Conservation (phyloP, 2,113 vertebrate species). For the Oryzias melastigma region DNA sequence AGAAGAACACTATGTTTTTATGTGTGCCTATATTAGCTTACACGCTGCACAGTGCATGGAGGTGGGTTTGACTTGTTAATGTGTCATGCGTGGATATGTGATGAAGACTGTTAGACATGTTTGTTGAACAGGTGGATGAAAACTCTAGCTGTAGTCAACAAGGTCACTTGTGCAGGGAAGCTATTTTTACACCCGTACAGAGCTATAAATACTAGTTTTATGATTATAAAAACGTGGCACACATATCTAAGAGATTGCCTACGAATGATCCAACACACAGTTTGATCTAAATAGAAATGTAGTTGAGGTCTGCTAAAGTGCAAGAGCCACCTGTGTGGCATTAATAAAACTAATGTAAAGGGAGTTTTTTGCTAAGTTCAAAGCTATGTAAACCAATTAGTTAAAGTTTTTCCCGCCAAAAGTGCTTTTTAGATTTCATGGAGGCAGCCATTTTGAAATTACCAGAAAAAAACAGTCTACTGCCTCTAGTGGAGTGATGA, state of each 20-base stretch:
- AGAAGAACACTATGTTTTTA: conserved; percentile 20
- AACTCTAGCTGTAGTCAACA: conserved; percentile 27
- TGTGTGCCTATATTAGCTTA: conserved; percentile 23
- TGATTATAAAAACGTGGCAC: conserved; percentile 1
- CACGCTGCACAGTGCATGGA: conserved; percentile 1
- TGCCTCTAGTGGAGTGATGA: too few species aligned
- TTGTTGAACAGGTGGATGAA: conserved; percentile 44
- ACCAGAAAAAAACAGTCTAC: too few species aligned
- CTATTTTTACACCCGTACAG: conserved; percentile 30
- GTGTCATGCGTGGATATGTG: conserved; percentile 3
- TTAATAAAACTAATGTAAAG: too few species aligned
- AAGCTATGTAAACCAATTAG: too few species aligned
- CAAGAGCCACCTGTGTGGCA: too few species aligned
- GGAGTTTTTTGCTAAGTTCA: too few species aligned
- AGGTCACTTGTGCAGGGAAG: conserved; percentile 19
- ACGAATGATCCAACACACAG: neutral
- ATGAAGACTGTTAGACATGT: neutral
- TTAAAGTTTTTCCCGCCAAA: too few species aligned
- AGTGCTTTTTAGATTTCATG: too few species aligned
- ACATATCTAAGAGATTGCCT: neutral
- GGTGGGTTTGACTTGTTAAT: conserved; percentile 7
- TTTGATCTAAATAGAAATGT: too few species aligned
- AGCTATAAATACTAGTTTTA: conserved; percentile 28
- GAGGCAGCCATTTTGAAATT: too few species aligned
- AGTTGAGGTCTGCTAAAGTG: too few species aligned